A percentile compares a stretch with the other conserved stretches of the same genome.
These are phyloP conservation scores for Phalanger gymnotis DNA, from an alignment of 2,797 vertebrate species.

Conservation along the genomic window DNA sequence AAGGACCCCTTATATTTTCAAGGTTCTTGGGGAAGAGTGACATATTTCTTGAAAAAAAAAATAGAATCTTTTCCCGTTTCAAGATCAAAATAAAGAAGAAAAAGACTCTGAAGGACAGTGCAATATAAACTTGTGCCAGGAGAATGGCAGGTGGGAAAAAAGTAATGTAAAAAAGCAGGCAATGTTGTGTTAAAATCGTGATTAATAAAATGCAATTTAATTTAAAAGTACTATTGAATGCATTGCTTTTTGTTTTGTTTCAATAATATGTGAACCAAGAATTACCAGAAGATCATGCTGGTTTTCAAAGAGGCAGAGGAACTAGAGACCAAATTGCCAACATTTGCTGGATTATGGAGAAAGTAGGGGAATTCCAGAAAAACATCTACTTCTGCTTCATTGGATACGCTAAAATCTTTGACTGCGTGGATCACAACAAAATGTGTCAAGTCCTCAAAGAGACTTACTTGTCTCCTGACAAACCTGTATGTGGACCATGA, in stretches of 20 bases:
- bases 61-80: not conserved
- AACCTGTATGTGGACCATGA: too few species aligned
- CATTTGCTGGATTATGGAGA: not conserved
- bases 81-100: not conserved
- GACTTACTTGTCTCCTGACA: too few species aligned
- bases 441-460: not conserved
- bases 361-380: not conserved
- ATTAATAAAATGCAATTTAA: not conserved
- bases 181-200: not conserved
- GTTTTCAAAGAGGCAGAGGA: not conserved
- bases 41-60: not conserved
- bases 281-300: not conserved
- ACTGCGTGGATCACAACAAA: not conserved
- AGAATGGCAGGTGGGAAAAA: not conserved
- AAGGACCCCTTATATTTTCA: not conserved
- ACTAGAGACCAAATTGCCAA: not conserved
- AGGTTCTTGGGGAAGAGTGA: not conserved
- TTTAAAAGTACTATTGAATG: not conserved
- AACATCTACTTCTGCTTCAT: not conserved
- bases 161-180: not conserved
- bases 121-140: not conserved
- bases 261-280: not conserved
- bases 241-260: not conserved
- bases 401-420: not conserved
- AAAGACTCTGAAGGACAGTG: not conserved